Base-by-base conservation (phyloP, 2,888 invertebrate genomes). In the Apeira syringaria region DNA sequence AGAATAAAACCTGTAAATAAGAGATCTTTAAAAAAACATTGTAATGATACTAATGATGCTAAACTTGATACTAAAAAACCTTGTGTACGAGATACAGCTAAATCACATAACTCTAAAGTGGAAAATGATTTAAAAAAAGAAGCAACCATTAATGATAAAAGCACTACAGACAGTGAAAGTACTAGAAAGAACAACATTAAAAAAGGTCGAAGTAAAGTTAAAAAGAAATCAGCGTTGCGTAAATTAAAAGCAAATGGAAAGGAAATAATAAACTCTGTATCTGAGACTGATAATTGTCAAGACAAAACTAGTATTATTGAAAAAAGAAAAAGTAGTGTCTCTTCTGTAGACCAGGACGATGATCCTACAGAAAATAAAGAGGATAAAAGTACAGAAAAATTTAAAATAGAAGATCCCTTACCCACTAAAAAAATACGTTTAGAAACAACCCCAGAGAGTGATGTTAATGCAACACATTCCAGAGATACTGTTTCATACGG, bases 271-370 rank as follows among this genome's bases (percentile, higher is more conserved):
- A 81, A 75, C 51, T 72, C 76, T 31, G 53, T 74, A 24, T 58
- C 74, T 31, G 81, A 80, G 59, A 73, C 71, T 56, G 83, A 84
- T 47, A 80, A 70, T 53, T 64, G 74, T 61, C 79, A 77, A 42
- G 80, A 82, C 64, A 88, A 87, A 80, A 69, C 79, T 61, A 76
- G 74, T 76, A 82, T 86, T 64, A 78, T 81, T 57, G 80, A 85
- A 51, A 86, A 84, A 42, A 71, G 86, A 50, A 85, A 88, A 64
- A 88, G 84, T 47, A 86, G 87, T 69, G 77, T 89, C 8, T 87
- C 87, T 0, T 87, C 88, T 11, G 71, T 74, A 27, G 87, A 86
- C 27, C 78, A 80, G 31, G 81, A 81, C n/a, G 79, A 80, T 5
- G 52, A 54, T 3, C 66, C 68, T 24, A 61, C 64, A 24, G 76